Evolutionary conservation across 2,888 invertebrate species (phyloP).

Genomic region (Hypomecis punctinalis): DNA sequence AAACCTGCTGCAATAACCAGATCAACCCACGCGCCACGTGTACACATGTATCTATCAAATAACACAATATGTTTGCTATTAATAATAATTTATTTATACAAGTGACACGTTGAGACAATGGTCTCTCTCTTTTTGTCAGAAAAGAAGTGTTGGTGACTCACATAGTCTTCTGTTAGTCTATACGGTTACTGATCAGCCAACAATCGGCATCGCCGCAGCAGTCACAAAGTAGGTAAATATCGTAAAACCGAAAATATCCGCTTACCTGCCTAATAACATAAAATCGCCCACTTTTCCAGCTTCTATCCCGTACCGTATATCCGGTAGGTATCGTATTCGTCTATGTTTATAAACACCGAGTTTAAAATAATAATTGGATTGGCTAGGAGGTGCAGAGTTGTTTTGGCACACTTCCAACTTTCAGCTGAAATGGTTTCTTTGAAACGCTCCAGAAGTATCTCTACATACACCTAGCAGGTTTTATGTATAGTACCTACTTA

Average conservation of each 20-base stretch:
- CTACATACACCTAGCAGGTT: background rate
- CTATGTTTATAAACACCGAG: conserved; percentile 56
- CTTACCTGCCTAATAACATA: background rate
- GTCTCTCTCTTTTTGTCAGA: no score
- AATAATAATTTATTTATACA: no score
- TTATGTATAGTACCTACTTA: background rate
- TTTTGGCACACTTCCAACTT: conserved; percentile 64
- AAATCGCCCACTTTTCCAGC: conserved; percentile 7
- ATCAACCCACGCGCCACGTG: no score
- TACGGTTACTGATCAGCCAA: no score
- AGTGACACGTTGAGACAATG: no score
- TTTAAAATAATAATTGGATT: conserved; percentile 56
- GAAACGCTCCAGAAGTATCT: conserved; percentile 54
- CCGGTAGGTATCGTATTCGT: conserved; percentile 36
- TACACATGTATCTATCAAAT: no score
- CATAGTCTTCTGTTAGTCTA: no score
- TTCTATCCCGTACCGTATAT: conserved; percentile 13
- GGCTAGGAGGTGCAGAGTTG: conserved; percentile 59
- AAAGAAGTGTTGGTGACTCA: no score
- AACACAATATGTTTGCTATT: no score
- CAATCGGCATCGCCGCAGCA: no score
- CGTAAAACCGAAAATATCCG: background rate
- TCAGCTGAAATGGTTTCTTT: conserved; percentile 61
- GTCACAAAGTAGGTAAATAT: background rate
- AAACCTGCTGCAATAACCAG: no score